Evolutionary conservation across 2,113 vertebrate species (phyloP).

Genomic region (Odobenus rosmarus): DNA sequence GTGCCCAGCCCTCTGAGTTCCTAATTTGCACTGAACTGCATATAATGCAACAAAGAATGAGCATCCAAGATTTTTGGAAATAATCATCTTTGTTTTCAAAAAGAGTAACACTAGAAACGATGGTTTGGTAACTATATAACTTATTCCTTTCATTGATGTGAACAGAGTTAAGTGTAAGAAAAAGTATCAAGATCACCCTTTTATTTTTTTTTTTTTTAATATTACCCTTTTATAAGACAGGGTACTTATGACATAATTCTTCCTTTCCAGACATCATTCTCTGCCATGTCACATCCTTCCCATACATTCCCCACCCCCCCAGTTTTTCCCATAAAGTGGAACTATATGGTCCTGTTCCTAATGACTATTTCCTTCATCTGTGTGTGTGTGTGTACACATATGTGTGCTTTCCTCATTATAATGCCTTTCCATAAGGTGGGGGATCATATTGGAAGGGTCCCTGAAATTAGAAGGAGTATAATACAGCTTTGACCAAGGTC

Average conservation of each 20-base stretch:
- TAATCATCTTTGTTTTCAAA: background rate
- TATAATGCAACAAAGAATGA: background rate
- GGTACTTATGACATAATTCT: background rate
- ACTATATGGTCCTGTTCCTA: background rate
- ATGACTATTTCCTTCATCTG: background rate
- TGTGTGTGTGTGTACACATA: background rate
- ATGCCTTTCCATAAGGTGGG: background rate
- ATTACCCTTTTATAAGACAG: background rate
- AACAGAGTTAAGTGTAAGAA: background rate
- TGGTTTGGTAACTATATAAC: background rate
- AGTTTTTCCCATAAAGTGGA: background rate
- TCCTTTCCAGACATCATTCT: background rate
- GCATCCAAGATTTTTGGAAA: background rate
- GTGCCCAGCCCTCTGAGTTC: background rate
- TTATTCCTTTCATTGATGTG: background rate
- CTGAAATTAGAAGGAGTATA: background rate
- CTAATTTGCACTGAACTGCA: background rate
- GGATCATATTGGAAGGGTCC: fast-evolving
- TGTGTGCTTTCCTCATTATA: background rate
- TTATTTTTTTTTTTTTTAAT: background rate
- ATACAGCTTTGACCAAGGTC: background rate
- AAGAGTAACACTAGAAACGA: background rate
- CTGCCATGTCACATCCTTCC: background rate
- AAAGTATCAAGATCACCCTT: background rate
- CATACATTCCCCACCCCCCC: fast-evolving